These are phyloP conservation scores for Slavum lentiscoides DNA, from an alignment of 2,888 invertebrate genomes.

Conservation along the genomic window DNA sequence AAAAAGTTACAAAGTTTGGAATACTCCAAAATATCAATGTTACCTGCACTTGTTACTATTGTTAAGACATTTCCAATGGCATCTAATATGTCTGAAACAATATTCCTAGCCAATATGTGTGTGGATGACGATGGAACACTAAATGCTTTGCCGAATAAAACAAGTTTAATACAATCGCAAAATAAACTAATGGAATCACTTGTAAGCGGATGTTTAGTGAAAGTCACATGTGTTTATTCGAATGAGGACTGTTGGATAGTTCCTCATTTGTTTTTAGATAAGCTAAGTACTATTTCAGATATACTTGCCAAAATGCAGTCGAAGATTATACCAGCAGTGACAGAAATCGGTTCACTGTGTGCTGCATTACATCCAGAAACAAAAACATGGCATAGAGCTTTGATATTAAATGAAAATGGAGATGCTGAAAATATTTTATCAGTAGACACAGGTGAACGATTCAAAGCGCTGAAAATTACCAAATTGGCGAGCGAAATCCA, in stretches of 20 bases:
- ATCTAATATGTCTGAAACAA: constrained; percentile 17
- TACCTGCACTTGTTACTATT: constrained; percentile 24
- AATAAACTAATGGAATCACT: constrained; percentile 29
- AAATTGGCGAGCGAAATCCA: constrained; percentile 37
- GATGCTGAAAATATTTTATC: constrained; percentile 10
- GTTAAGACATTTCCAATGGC: constrained; percentile 46
- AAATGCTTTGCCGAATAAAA: not conserved
- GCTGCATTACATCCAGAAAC: constrained; percentile 26
- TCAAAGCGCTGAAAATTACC: constrained; percentile 26
- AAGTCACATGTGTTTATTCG: constrained; percentile 22
- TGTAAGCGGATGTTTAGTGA: constrained; percentile 33
- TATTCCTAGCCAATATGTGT: constrained; percentile 27
- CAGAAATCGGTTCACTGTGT: constrained; percentile 45
- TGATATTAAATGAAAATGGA: not conserved
- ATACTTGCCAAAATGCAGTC: constrained; percentile 31
- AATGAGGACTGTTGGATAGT: constrained; percentile 31
- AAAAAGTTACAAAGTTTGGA: constrained; percentile 32
- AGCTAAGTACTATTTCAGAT: not conserved
- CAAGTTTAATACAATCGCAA: not conserved
- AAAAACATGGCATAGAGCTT: constrained; percentile 30
- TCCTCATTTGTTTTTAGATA: constrained; percentile 31
- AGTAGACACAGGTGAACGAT: constrained; percentile 33
- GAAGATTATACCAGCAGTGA: constrained; percentile 20
- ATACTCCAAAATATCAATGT: constrained; percentile 7
- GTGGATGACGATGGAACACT: constrained; percentile 19